phyloP scores from a whole-genome alignment of 1,140 invertebrate species.

The Cydia splendana region DNA sequence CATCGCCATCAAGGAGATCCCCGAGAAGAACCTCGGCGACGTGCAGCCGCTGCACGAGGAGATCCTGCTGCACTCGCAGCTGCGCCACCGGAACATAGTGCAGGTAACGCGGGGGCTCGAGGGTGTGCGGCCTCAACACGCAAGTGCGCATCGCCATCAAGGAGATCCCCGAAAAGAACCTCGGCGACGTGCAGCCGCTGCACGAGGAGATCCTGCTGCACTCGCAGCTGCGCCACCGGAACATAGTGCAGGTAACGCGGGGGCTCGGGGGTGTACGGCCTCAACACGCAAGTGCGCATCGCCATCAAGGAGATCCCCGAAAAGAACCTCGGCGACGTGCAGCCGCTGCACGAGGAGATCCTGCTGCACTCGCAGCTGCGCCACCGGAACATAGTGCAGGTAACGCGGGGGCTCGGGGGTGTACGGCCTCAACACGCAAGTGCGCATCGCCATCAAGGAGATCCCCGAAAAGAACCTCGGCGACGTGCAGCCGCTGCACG shows the following conservation, averaged over 20 bases:
- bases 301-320: conserved; percentile 99
- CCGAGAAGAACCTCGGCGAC: conserved; percentile 97
- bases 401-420: conserved; percentile 75
- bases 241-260: conserved; percentile 91
- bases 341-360: conserved; percentile 99
- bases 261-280: conserved; percentile 85
- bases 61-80: conserved; percentile 97
- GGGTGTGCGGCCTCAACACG: conserved; percentile 94
- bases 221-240: conserved; percentile 96
- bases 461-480: conserved; percentile 97
- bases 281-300: conserved; percentile 96
- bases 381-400: conserved; percentile 98
- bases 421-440: conserved; percentile 96
- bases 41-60: conserved; percentile 99
- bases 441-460: conserved; percentile 98
- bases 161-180: conserved; percentile 97
- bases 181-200: conserved; percentile 97
- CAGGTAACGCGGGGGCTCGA: conserved; percentile 75
- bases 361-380: conserved; percentile 97
- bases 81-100: conserved; percentile 98
- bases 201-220: conserved; percentile 99
- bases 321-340: conserved; percentile 97
- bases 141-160: conserved; percentile 98
- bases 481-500: conserved; percentile 98
- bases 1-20: conserved; percentile 99